phyloP scores from a whole-genome alignment of 2,797 vertebrate genomes.

The Ptychobarbus kaznakovi region DNA sequence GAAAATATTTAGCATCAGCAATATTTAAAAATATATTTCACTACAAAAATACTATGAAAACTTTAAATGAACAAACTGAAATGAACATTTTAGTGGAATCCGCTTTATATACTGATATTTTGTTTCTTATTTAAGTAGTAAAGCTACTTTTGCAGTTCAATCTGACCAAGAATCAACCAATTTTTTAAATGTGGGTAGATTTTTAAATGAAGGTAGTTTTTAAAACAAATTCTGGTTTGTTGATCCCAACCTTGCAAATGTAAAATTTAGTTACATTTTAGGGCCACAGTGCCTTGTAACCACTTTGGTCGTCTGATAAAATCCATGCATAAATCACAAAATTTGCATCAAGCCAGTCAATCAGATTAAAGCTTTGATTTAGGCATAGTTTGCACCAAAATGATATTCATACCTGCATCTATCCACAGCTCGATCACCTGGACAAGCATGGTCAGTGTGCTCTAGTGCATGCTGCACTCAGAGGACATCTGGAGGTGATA shows the following conservation, averaged over 20 bases:
- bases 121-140: no score
- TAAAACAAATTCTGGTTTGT: no score
- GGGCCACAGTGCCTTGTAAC: not conserved
- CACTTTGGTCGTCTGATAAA: not conserved
- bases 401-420: not conserved
- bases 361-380: not conserved
- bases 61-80: no score
- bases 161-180: no score
- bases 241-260: no score
- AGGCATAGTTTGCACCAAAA: not conserved
- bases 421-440: conserved; percentile 90
- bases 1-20: no score
- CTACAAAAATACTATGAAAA: no score
- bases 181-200: not conserved
- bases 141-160: no score
- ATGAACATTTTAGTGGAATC: no score
- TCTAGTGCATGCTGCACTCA: conserved; percentile 92
- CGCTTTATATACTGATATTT: no score
- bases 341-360: not conserved
- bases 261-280: not conserved
- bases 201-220: not conserved
- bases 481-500: conserved; percentile 95
- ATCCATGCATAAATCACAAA: not conserved
- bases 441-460: conserved; percentile 98
- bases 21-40: no score